Evolutionary conservation across 2,888 invertebrate species (phyloP).

Genomic region (Isoperla grammatica): DNA sequence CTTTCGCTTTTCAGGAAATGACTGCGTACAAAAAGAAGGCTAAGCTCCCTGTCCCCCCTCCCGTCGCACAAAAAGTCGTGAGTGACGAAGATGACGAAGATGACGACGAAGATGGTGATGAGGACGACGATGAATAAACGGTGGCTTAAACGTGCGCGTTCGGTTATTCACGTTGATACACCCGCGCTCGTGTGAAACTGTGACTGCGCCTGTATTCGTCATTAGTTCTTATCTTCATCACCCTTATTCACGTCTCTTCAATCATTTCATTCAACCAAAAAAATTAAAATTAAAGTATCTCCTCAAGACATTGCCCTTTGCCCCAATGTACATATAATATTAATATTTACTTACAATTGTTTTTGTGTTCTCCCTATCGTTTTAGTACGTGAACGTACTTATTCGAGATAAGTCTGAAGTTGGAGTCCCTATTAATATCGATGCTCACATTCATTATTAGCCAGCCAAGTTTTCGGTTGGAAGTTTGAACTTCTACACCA

Average conservation of each 20-base stretch:
- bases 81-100: slow-evolving; percentile 40
- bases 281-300: slow-evolving; percentile 13
- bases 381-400: slow-evolving; percentile 7
- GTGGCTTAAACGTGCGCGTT: background rate
- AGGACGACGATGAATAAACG: slow-evolving; percentile 52
- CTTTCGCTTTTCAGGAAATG: slow-evolving; percentile 62
- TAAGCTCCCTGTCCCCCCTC: slow-evolving; percentile 45
- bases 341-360: slow-evolving; percentile 18
- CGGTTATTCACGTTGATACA: slow-evolving; percentile 24
- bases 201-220: slow-evolving; percentile 1
- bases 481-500: no score
- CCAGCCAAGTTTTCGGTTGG: no score
- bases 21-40: slow-evolving; percentile 75
- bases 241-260: slow-evolving; percentile 9
- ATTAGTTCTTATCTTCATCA: slow-evolving; percentile 9
- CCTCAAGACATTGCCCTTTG: slow-evolving; percentile 14
- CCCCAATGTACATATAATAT: slow-evolving; percentile 25
- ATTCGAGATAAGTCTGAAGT: background rate
- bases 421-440: slow-evolving; percentile 14
- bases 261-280: slow-evolving; percentile 18
- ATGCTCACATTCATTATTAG: slow-evolving; percentile 5
- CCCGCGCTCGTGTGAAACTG: slow-evolving; percentile 6
- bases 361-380: slow-evolving; percentile 20
- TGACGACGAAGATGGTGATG: slow-evolving; percentile 56
- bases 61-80: slow-evolving; percentile 41